A percentile compares a stretch with the other conserved stretches of the same genome.
Evolutionary conservation across 2,113 vertebrate species (phyloP).

Genomic region (Perccottus glenii): DNA sequence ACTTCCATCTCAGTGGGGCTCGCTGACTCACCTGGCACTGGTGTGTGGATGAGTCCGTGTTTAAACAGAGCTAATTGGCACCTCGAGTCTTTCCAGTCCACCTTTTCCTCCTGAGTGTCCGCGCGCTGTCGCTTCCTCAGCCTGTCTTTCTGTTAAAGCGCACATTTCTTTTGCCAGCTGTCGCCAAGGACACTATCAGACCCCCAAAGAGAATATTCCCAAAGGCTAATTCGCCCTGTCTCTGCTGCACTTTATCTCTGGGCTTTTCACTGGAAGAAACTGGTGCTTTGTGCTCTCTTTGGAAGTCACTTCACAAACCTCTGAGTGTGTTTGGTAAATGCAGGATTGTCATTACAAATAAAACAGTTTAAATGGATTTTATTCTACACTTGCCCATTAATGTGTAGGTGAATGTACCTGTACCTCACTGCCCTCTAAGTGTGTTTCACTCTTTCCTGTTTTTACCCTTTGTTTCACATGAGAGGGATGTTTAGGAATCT

Average conservation of each 20-base stretch:
- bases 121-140: slow-evolving; percentile 16
- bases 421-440: too few relatives aligned
- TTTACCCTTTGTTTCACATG: too few relatives aligned
- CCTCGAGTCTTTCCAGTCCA: slow-evolving; percentile 35
- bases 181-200: slow-evolving; percentile 43
- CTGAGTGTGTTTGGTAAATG: too few relatives aligned
- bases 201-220: slow-evolving; percentile 43
- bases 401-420: too few relatives aligned
- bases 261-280: slow-evolving; percentile 12
- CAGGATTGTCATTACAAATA: background rate
- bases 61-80: slow-evolving; percentile 63
- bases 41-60: slow-evolving; percentile 20
- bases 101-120: background rate
- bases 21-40: slow-evolving; percentile 37
- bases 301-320: background rate
- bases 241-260: slow-evolving; percentile 41
- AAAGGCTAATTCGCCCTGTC: slow-evolving; percentile 44
- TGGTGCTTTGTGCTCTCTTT: slow-evolving; percentile 30
- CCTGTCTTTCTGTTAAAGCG: slow-evolving; percentile 34
- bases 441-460: too few relatives aligned
- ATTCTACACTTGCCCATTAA: too few relatives aligned
- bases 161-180: slow-evolving; percentile 29
- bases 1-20: slow-evolving; percentile 32
- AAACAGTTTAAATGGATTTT: too few relatives aligned
- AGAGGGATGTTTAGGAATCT: too few relatives aligned